These are phyloP conservation scores for Haplochromis burtoni DNA, from an alignment of 2,113 vertebrate species.

Conservation along the genomic window DNA sequence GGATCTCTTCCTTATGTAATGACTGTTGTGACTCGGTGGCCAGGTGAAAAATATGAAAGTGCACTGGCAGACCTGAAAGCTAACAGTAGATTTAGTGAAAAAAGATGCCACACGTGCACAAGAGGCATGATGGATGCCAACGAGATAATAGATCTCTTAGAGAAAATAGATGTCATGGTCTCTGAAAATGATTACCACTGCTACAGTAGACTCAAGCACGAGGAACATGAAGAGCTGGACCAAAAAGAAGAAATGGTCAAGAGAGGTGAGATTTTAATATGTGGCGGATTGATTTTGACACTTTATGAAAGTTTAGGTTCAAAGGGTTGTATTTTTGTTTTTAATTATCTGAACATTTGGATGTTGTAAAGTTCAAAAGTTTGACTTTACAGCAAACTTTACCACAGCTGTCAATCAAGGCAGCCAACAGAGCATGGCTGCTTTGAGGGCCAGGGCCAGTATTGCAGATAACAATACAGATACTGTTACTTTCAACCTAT, in stretches of 20 bases:
- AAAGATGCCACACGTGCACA: background rate
- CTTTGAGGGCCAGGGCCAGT: too few relatives aligned
- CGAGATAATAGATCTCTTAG: background rate
- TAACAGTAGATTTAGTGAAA: background rate
- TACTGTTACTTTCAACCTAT: too few relatives aligned
- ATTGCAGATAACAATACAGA: too few relatives aligned
- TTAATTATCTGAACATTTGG: too few relatives aligned
- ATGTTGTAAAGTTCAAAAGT: too few relatives aligned
- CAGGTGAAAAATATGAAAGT: background rate
- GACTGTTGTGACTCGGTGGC: background rate
- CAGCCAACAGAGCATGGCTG: too few relatives aligned
- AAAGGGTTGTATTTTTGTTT: background rate
- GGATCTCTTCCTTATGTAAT: background rate
- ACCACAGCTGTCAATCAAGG: too few relatives aligned
- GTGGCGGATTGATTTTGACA: background rate
- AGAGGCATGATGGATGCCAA: background rate
- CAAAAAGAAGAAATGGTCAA: background rate
- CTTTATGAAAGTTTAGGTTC: background rate
- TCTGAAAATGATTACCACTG: background rate
- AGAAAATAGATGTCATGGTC: background rate
- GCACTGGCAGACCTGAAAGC: background rate
- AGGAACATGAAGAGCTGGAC: background rate
- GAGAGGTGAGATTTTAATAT: background rate
- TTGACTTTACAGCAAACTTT: too few relatives aligned
- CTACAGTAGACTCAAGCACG: background rate